Base-by-base conservation (phyloP, 2,888 invertebrate species). In the Hyposoter dolosus region DNA sequence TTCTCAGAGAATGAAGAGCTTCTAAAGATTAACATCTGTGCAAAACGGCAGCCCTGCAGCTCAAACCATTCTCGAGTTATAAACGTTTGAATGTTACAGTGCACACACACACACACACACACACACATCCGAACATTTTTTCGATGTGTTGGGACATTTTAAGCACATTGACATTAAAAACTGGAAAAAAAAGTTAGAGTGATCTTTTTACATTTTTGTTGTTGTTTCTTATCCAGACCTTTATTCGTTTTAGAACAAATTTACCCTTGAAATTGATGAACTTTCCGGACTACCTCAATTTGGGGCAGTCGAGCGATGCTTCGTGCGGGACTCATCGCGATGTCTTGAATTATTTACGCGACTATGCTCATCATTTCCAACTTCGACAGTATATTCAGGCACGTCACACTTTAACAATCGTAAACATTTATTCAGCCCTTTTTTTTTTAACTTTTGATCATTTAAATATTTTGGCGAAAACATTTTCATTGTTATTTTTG, bases 261-360 rank as follows among this genome's bases (percentile, higher is more conserved):
- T 95, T 98, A 2, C 98, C 98, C 0, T 96, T 96, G 85, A 96
- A 97, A 93, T 95, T 97, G 12, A 98, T 98, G 98, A 96, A 96
- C 88, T 98, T 96, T 92, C 95, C 96, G 23, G 97, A 96, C 83
- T 97, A 96, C 92, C 95, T 96, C 2, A 96, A 96, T 91, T 95
- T 96, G 2, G 95, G 88, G 71, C 81, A 84, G 3, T 86, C 94
- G 85, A 95, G 93, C 68, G 94, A 96, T 0, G 94, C 95, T 17
- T 96, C 97, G 0, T 98, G 96, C 91, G 95, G 97, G 10, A 94
- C 94, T 0, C 97, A 97, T 89, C 92, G 95, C 17, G 96, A 96
- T 91, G 96, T 97, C 87, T 94, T 96, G 80, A 94, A 95, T 85
- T 98, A 98, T 92, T 93, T 98, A 75, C 94, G 96, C 87, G 94